Evolutionary conservation across 2,797 vertebrate genomes (phyloP), one percentile per base, ranked within the genome.

Genomic region (Tenualosa ilisha): DNA sequence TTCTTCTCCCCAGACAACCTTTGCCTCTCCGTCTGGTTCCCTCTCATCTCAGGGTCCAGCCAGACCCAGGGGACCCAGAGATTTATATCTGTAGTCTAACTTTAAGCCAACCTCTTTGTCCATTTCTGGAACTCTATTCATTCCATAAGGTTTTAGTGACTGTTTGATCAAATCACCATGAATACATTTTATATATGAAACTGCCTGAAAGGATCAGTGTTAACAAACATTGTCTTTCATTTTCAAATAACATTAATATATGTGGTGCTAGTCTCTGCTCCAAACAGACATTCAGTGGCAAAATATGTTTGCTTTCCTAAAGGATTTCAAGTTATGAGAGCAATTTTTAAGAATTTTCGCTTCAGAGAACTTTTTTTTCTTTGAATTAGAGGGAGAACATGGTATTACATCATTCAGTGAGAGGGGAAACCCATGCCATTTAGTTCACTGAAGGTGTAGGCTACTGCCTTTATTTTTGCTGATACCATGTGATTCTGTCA

Each of bases 1-100:
- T 68, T 68, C 31, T 37, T 37, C 65, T 72, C 26, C n/a, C 26
- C 65, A 72, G 65, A 72, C 65, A 37, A 40, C 65, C 65, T 72
- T 72, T 72, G 65, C 26, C 12, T 37, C 12, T 72, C 26, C 12
- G 63, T 72, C 59, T 63, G 59, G 20, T 59, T 59, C 56, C 56
- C 56, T 22, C n/a, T n/a, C 59, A 63, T 63, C 59, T 11, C 59
- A 24, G 59, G 0, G 7, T 24, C 59, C 59, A 24, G n/a, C 6
- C 22, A 63, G 15, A 11, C 59, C 59, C 59, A 24, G 22, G 59
- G n/a, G 59, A 72, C 26, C 65, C 31, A 37, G 65, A 37, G 65
- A 72, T 72, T 72, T 9, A 8, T 24, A 63, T 63, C 59, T 20
- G 50, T 12, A 17, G 20, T 22, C 54, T 59, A 59, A 59, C 20